These are phyloP conservation scores for Standfussiana lucernea DNA, from an alignment of 2,888 invertebrate genomes.

Conservation along the genomic window DNA sequence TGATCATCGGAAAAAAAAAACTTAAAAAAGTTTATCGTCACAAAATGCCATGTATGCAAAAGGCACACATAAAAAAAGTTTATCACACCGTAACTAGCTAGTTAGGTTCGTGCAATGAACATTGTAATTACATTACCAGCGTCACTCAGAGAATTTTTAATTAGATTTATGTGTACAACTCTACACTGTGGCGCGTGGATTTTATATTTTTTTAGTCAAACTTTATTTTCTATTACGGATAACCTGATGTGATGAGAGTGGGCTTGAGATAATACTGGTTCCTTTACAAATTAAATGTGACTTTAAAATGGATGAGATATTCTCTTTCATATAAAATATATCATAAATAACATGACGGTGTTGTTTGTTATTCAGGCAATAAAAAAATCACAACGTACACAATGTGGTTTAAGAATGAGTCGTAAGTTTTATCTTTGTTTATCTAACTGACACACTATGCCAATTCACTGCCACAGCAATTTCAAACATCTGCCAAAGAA, in stretches of 20 bases:
- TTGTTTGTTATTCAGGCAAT: neutral
- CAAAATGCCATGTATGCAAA: conserved; percentile 3
- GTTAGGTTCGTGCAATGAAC: conserved; percentile 56
- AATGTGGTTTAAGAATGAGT: neutral
- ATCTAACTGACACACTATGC: too few relatives aligned
- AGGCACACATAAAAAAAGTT: conserved; percentile 18
- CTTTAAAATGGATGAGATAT: neutral
- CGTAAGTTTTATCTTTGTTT: too few relatives aligned
- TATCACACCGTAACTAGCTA: conserved; percentile 44
- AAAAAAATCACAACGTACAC: neutral
- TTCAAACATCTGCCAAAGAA: neutral
- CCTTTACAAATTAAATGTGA: conserved; percentile 28
- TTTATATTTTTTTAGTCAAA: conserved; percentile 39
- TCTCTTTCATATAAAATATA: neutral
- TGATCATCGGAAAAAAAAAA: neutral
- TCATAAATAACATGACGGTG: neutral
- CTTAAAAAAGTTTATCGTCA: neutral
- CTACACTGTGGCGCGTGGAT: conserved; percentile 27
- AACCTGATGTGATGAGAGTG: conserved; percentile 25
- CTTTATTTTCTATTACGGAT: conserved; percentile 27
- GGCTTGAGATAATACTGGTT: conserved; percentile 11
- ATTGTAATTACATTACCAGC: conserved; percentile 66
- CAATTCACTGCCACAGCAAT: neutral
- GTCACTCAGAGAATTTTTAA: conserved; percentile 67
- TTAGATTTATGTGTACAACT: conserved; percentile 58